Conservation (phyloP, 1,140 invertebrate species). For the Drosophila eugracilis region DNA sequence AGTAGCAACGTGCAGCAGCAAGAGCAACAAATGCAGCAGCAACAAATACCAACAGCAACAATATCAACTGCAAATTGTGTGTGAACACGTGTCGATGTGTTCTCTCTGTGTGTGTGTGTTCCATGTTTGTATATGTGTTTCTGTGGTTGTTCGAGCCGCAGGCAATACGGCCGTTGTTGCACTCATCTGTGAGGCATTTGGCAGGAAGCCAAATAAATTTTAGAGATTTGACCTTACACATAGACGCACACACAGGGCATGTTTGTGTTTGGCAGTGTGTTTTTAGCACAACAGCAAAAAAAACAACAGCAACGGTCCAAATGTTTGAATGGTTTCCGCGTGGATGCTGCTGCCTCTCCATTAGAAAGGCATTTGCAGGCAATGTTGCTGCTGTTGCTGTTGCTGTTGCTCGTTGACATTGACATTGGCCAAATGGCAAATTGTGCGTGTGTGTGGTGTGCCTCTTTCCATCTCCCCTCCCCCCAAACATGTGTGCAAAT, state of each 20-base stretch:
- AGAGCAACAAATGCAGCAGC: constrained; percentile 21
- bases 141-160: constrained; percentile 44
- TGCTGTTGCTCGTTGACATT: constrained; percentile 70
- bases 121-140: constrained; percentile 9
- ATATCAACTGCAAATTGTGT: constrained; percentile 57
- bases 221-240: constrained; percentile 77
- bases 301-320: constrained; percentile 45
- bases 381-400: constrained; percentile 37
- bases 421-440: constrained; percentile 77
- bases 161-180: constrained; percentile 65
- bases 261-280: constrained; percentile 35
- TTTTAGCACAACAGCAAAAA: constrained; percentile 3
- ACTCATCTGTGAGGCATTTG: constrained; percentile 74
- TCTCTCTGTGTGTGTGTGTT: constrained; percentile 18
- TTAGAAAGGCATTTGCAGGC: constrained; percentile 74
- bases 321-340: constrained; percentile 74
- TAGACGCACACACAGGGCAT: constrained; percentile 53
- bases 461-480: not conserved
- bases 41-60: constrained; percentile 21
- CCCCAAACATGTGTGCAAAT: constrained; percentile 30
- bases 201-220: constrained; percentile 80
- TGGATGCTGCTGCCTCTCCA: constrained; percentile 72
- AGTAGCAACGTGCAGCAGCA: constrained; percentile 20
- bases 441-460: constrained; percentile 52
- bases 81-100: constrained; percentile 44